phyloP scores from a whole-genome alignment of 2,113 vertebrate genomes.

The Orientallactaga bullata region DNA sequence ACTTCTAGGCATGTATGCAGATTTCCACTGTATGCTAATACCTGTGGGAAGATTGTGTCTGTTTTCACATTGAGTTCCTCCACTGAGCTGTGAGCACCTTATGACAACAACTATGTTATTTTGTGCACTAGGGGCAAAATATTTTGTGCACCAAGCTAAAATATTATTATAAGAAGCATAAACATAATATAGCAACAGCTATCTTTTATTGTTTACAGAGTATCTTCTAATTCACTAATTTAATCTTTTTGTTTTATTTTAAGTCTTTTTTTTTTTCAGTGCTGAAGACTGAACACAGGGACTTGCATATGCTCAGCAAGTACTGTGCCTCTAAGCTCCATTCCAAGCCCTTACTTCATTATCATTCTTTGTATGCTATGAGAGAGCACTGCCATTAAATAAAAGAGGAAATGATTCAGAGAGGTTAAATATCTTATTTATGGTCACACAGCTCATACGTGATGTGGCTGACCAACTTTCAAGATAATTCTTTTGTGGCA shows the following conservation, averaged over 20 bases:
- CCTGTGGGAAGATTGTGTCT: neutral
- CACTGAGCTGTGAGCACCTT: neutral
- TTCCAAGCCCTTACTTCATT: neutral
- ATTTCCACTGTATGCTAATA: neutral
- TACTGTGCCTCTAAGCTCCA: neutral
- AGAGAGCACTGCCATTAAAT: neutral
- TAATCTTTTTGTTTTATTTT: neutral
- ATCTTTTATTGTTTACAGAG: neutral
- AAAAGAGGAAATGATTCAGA: neutral
- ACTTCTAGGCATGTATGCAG: neutral
- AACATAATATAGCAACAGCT: neutral
- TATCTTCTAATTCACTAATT: neutral
- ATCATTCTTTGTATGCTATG: neutral
- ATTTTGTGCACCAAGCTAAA: neutral
- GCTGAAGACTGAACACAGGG: neutral
- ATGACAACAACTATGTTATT: neutral
- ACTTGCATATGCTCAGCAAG: no score
- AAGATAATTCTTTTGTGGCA: neutral
- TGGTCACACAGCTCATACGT: neutral
- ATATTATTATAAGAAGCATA: neutral
- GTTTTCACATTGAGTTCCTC: neutral
- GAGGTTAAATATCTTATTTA: conserved; percentile 18
- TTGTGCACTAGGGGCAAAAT: neutral
- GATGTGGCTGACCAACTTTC: neutral
- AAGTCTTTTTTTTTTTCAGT: neutral